These are phyloP conservation scores for Thymelicus acteon DNA, from an alignment of 2,888 invertebrate genomes.

Conservation along the genomic window DNA sequence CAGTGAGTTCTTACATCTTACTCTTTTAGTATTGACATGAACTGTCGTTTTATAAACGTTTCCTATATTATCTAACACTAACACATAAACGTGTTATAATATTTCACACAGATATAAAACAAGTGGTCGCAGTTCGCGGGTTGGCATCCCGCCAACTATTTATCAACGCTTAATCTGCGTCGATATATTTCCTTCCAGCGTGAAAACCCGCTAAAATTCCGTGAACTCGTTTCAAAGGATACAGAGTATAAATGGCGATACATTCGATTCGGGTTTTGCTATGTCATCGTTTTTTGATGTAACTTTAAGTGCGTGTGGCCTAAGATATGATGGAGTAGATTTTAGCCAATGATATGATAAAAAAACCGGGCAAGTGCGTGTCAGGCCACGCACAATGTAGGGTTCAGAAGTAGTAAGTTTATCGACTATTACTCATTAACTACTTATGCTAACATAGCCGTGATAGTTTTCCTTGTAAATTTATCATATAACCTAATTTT, in stretches of 20 bases:
- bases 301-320: too few species aligned
- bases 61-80: neutral
- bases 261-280: neutral
- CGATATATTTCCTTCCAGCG: conserved; percentile 20
- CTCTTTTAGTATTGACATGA: too few species aligned
- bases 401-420: too few species aligned
- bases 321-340: neutral
- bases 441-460: too few species aligned
- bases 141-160: conserved; percentile 7
- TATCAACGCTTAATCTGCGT: conserved; percentile 15
- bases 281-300: conserved; percentile 2
- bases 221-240: conserved; percentile 1
- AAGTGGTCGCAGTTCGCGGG: neutral
- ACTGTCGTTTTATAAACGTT: too few species aligned
- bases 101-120: conserved; percentile 16
- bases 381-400: too few species aligned
- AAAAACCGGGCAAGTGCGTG: too few species aligned
- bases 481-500: too few species aligned
- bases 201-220: conserved; percentile 9
- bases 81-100: neutral
- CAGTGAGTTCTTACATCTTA: too few species aligned
- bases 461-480: too few species aligned
- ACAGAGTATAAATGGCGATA: neutral
- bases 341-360: neutral
- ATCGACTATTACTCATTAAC: too few species aligned